These are phyloP conservation scores for Lumbricus terrestris DNA, from an alignment of 2,888 invertebrate species.

Conservation along the genomic window DNA sequence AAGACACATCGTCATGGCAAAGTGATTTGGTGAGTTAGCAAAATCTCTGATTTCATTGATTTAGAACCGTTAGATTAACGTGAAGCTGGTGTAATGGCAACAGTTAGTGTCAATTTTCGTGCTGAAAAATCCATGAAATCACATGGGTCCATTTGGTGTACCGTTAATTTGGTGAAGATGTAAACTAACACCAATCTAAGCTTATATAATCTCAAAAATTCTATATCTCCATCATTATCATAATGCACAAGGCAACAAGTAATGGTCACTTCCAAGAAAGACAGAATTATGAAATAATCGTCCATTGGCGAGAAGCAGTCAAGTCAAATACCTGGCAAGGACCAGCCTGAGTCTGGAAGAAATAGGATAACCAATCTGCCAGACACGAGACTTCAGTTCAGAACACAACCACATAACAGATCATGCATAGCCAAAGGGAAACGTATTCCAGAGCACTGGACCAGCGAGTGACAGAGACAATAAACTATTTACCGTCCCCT, in stretches of 20 bases:
- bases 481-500: too few relatives aligned
- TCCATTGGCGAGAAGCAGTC: neutral
- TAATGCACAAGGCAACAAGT: neutral
- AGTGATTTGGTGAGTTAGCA: neutral
- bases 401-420: neutral
- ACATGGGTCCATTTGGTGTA: neutral
- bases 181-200: neutral
- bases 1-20: neutral
- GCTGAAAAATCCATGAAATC: neutral
- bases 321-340: neutral
- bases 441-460: neutral
- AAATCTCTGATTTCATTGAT: neutral
- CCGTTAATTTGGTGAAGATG: too few relatives aligned
- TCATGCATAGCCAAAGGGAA: neutral
- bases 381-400: neutral
- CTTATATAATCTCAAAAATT: too few relatives aligned
- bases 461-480: neutral
- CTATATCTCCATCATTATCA: neutral
- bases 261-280: too few relatives aligned
- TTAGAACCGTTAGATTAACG: neutral
- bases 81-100: neutral
- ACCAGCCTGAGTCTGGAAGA: neutral
- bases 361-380: neutral
- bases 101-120: neutral
- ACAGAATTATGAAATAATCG: neutral